Percentiles rank a stretch among this genome's conserved stretches.
Conservation (phyloP, 2,888 invertebrate species). For the Mayetiola destructor region DNA sequence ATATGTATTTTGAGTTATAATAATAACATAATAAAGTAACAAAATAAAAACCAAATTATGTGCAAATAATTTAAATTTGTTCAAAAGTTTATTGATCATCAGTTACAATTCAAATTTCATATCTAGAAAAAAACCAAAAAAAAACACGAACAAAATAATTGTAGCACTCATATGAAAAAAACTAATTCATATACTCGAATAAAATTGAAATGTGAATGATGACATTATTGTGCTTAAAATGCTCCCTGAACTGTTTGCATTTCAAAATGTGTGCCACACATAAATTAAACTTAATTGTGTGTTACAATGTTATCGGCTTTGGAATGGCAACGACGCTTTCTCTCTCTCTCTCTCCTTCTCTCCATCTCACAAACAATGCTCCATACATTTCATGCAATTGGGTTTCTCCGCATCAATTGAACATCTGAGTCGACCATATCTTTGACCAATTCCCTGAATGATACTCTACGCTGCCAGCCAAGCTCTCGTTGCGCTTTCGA, state of each 20-base stretch:
- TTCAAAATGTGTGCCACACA: not conserved
- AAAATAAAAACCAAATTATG: too few species aligned
- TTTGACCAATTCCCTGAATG: conserved; percentile 68
- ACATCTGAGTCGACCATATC: conserved; percentile 93
- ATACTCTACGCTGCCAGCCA: conserved; percentile 76
- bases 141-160: too few species aligned
- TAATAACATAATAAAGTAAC: too few species aligned
- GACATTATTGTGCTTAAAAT: not conserved
- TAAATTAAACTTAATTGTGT: not conserved
- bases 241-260: not conserved
- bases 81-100: too few species aligned
- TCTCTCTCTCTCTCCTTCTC: not conserved
- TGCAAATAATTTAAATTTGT: too few species aligned
- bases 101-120: too few species aligned
- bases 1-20: too few species aligned
- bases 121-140: too few species aligned
- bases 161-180: too few species aligned
- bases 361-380: too few species aligned
- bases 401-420: conserved; percentile 78
- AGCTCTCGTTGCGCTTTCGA: conserved; percentile 75
- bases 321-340: not conserved
- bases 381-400: conserved; percentile 70
- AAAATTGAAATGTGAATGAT: not conserved
- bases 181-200: too few species aligned
- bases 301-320: not conserved